A percentile compares a stretch with the other conserved stretches of the same genome.
phyloP scores from a whole-genome alignment of 2,113 vertebrate species.

The Oryzias celebensis region DNA sequence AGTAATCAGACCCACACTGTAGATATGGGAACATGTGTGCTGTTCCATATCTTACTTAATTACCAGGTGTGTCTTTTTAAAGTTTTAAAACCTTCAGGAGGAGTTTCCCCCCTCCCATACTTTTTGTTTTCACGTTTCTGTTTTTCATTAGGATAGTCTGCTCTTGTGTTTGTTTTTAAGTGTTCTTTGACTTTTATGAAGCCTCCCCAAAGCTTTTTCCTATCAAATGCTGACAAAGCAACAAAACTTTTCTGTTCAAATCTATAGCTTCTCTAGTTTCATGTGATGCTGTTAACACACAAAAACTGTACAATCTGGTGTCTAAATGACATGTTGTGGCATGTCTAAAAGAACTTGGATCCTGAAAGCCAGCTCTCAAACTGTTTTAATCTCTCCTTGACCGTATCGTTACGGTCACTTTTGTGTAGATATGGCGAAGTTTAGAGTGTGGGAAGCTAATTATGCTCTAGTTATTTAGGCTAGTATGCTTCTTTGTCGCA shows the following conservation, averaged over 20 bases:
- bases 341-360: not conserved
- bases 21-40: not conserved
- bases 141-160: slow-evolving; percentile 16
- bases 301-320: not conserved
- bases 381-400: slow-evolving; percentile 1
- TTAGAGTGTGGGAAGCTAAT: slow-evolving; percentile 62
- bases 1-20: not conserved
- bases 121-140: slow-evolving; percentile 8
- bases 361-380: not conserved
- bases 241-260: slow-evolving; percentile 10
- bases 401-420: slow-evolving; percentile 8
- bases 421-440: slow-evolving; percentile 23
- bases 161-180: slow-evolving; percentile 13
- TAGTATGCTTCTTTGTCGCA: slow-evolving; percentile 48
- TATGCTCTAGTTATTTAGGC: slow-evolving; percentile 53
- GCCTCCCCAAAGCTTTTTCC: slow-evolving; percentile 14
- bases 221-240: slow-evolving; percentile 7
- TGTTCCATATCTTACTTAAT: not conserved
- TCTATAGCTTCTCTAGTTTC: not conserved
- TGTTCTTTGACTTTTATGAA: slow-evolving; percentile 18
- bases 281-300: not conserved
- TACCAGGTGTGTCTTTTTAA: not conserved
- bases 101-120: no score
- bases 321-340: no score
- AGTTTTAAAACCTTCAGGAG: not conserved